phyloP scores from a whole-genome alignment of 2,888 invertebrate species.

The Drosophila multiciliata region DNA sequence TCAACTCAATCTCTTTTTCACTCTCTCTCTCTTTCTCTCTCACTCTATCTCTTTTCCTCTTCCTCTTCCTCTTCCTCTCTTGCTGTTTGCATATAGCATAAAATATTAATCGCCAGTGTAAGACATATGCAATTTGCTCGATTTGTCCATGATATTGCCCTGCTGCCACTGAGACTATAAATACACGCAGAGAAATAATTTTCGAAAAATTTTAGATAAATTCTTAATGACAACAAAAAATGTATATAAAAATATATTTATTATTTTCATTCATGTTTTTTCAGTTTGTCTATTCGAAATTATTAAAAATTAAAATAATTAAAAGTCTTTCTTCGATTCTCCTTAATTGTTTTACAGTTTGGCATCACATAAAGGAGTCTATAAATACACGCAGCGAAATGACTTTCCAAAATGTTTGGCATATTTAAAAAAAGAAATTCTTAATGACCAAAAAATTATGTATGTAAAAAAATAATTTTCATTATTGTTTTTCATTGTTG shows the following conservation, averaged over 20 bases:
- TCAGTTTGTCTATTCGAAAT: fast-evolving
- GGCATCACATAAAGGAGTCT: constrained; percentile 10
- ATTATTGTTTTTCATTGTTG: not conserved
- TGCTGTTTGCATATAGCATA: constrained; percentile 61
- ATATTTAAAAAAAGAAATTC: not conserved
- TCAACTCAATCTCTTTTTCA: not conserved
- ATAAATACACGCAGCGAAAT: constrained; percentile 28
- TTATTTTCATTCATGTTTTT: too few species aligned
- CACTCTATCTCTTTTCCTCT: constrained; percentile 14
- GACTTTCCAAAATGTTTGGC: not conserved
- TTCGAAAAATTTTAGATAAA: not conserved
- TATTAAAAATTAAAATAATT: too few species aligned
- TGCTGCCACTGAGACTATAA: constrained; percentile 30
- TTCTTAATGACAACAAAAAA: too few species aligned
- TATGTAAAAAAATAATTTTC: not conserved
- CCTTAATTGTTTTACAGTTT: too few species aligned
- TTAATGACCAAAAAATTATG: not conserved
- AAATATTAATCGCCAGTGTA: constrained; percentile 72
- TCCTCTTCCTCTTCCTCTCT: constrained; percentile 4
- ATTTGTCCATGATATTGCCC: constrained; percentile 71
- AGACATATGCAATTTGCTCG: constrained; percentile 72
- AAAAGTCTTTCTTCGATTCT: too few species aligned
- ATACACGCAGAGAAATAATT: constrained; percentile 31
- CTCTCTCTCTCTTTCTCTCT: constrained; percentile 15
- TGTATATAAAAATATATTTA: fast-evolving